Conservation (phyloP, 2,888 invertebrate species). For the Sminthurinus aureus region DNA sequence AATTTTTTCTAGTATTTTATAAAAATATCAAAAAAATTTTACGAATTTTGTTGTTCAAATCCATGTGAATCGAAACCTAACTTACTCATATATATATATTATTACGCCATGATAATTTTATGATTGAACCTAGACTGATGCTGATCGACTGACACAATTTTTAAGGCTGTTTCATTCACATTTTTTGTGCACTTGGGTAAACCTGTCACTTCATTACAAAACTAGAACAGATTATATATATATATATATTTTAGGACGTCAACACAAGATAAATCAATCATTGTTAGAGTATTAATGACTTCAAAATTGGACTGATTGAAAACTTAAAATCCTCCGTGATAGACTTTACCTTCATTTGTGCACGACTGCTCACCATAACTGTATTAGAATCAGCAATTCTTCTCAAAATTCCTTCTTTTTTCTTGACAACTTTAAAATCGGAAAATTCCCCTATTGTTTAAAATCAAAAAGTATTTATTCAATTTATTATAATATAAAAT, state of each 20-base stretch:
- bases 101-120: no score
- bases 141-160: conserved; percentile 11
- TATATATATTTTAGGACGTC: neutral
- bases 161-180: conserved; percentile 27
- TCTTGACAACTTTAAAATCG: conserved; percentile 59
- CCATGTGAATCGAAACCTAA: no score
- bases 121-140: no score
- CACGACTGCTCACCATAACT: conserved; percentile 69
- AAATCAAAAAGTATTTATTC: no score
- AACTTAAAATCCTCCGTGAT: neutral
- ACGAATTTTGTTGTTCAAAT: no score
- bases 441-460: conserved; percentile 63
- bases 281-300: neutral
- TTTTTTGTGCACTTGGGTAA: conserved; percentile 35
- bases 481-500: no score
- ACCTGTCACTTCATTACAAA: conserved; percentile 36
- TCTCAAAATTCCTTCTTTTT: conserved; percentile 59
- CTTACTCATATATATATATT: no score
- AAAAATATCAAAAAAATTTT: no score
- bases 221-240: conserved; percentile 13
- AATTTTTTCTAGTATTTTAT: no score
- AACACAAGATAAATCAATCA: neutral
- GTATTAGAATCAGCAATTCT: conserved; percentile 59
- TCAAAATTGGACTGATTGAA: neutral
- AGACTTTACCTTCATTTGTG: conserved; percentile 68